Evolutionary conservation across 2,797 vertebrate genomes (phyloP).

Genomic region (Echiichthys vipera): DNA sequence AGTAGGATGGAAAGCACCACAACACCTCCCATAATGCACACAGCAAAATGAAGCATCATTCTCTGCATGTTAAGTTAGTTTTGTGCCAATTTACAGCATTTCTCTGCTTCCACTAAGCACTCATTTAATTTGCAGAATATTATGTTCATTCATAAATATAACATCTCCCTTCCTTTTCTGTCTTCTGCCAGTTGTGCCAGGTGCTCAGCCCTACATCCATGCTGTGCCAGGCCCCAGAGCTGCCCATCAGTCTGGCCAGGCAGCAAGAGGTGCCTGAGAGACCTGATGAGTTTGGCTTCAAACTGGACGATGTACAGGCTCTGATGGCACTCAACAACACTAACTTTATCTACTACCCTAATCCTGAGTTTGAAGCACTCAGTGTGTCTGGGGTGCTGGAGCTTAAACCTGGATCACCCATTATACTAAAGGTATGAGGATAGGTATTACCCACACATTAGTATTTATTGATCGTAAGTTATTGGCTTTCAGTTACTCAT

Average conservation of each 20-base stretch:
- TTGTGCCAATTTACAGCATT: background rate
- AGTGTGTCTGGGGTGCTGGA: constrained; percentile 92
- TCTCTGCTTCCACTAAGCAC: background rate
- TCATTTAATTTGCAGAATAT: background rate
- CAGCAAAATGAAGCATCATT: background rate
- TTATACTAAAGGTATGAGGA: constrained; percentile 93
- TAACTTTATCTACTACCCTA: constrained; percentile 96
- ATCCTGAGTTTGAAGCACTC: constrained; percentile 94
- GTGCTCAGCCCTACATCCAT: constrained; percentile 93
- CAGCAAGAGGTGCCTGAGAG: constrained; percentile 88
- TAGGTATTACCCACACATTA: fast-evolving
- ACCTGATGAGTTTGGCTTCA: constrained; percentile 97
- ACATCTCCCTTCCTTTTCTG: background rate
- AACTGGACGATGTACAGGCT: constrained; percentile 93
- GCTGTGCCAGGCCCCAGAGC: constrained; percentile 94
- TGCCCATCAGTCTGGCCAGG: constrained; percentile 86
- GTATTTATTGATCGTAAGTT: background rate
- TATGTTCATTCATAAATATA: background rate
- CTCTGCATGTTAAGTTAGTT: background rate
- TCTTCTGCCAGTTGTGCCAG: constrained; percentile 86
- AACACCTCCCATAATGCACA: background rate
- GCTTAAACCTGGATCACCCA: constrained; percentile 96
- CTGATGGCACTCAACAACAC: constrained; percentile 93
- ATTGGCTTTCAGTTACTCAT: background rate
- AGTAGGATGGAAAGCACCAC: background rate